phyloP scores from a whole-genome alignment of 2,113 vertebrate species.

The Macroglossus sobrinus region DNA sequence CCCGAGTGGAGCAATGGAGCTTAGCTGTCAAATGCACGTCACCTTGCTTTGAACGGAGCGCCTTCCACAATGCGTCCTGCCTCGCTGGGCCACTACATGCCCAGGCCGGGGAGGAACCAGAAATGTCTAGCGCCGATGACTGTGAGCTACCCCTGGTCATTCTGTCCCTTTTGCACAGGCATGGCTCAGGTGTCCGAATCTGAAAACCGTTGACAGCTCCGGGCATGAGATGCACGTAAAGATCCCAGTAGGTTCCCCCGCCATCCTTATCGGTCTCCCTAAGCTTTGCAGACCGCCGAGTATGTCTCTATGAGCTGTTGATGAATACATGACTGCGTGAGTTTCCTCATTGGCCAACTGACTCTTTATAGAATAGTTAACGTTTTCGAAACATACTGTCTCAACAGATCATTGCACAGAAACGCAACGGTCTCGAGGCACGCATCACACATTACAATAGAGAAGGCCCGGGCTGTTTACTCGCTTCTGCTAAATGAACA shows the following conservation, averaged over 20 bases:
- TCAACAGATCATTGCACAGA: not conserved
- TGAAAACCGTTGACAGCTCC: not conserved
- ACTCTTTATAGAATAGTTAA: not conserved
- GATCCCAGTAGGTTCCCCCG: not conserved
- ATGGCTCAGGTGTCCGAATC: not conserved
- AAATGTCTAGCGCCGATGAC: not conserved
- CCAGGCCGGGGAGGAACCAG: not conserved
- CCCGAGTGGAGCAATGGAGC: not conserved
- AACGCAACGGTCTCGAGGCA: not conserved
- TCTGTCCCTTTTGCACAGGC: not conserved
- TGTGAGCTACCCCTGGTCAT: not conserved
- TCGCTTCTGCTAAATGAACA: not conserved
- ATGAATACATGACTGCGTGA: not conserved
- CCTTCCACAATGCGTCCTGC: accelerated
- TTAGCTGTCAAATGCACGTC: not conserved
- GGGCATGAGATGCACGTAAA: not conserved
- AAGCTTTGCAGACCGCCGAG: not conserved
- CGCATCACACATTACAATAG: accelerated
- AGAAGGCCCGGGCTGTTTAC: not conserved
- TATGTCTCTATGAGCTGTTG: not conserved
- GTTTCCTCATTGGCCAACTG: not conserved
- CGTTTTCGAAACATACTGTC: not conserved
- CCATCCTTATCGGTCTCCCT: not conserved
- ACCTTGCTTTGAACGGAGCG: not conserved
- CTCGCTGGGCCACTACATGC: too few relatives aligned